Evolutionary conservation across 2,888 invertebrate genomes (phyloP), one percentile per base, ranked within the genome.

Genomic region (Ischnus inquisitorius): DNA sequence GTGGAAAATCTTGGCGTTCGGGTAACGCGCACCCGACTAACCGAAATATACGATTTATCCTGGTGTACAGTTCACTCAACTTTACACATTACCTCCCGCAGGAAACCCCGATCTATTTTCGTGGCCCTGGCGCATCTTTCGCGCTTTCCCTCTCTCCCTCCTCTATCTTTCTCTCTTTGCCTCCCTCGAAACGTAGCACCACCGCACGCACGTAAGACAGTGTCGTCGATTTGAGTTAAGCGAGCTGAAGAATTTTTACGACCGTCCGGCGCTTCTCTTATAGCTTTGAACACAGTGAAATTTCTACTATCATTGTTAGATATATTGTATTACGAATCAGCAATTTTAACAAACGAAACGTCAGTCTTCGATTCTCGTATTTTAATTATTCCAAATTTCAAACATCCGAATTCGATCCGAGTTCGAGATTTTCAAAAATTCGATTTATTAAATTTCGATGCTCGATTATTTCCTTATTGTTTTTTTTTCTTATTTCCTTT

Each of bases 21-120:
- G 54, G 68, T 64, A 57, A 75, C 41, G 54, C 60, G 62, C 60
- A 65, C 51, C 43, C n/a, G 16, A n/a, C 57, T 71, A 60, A 78
- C 81, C 57, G 65, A 81, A 84, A 82, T 82, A 81, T 65, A 83
- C 75, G 76, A 81, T 85, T 86, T 85, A 80, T 83, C 85, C 83
- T 84, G 78, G 76, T 48, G 79, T 82, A 80, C 79, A 86, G 87
- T 87, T 87, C 87, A 87, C 86, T 87, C 86, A 87, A 87, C 87
- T 86, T 85, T 83, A 83, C 85, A 78, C 82, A 80, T 82, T 82
- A 84, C 82, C 86, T 87, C 85, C 83, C 82, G 84, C 87, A 84
- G 77, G 85, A 76, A 86, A 87, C 75, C 79, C 81, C 82, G 82
- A 48, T 84, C 85, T 87, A 87, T 87, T 87, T 87, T 86, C 79